Base-by-base conservation (phyloP, 2,113 vertebrate genomes). In the Lepidothrix coronata region DNA sequence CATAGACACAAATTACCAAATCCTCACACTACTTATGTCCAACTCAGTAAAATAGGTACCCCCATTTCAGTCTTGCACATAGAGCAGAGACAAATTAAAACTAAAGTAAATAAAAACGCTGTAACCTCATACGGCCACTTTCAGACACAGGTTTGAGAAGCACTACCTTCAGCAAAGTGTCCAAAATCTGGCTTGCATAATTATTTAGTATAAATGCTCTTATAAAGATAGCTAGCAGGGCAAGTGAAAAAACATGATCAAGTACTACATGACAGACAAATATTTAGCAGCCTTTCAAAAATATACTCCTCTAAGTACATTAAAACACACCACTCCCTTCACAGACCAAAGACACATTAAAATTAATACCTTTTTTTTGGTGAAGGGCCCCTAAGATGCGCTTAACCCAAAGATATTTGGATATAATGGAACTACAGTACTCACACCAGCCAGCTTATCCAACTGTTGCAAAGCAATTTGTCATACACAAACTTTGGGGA, bases 401-500 rank as follows among this genome's bases (percentile, higher is more conserved):
- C 44, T 73, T 48, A 68, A 68, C 39, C 49, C 59, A 52, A 73
- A 71, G 70, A 43, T 23, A 68, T 17, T 12, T 44, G 86, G 49
- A 51, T 51, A 82, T 44, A 89, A 91, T 3, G 9, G 72, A 57
- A 52, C 24, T 12, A 77, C 80, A 78, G 91, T 85, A 70, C 61
- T 70, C 76, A 94, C 77, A 92, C n/a, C 63, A 49, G 71, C 18
- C 71, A 68, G 66, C 6, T 73, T 51, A 87, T 82, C 78, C 80
- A 75, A 68, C 55, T 79, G 54, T 22, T 74, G 70, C 25, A 70
- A 54, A 97, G 91, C 88, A 83, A 96, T 91, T 12, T 55, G 77
- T 96, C 62, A 48, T 61, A 97, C 91, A 94, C 37, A 46, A 96
- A 94, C 80, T 51, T 90, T 57, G 65, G 85, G 81, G 89, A 94